Evolutionary conservation across 2,888 invertebrate species (phyloP).

Genomic region (Nineta flava): DNA sequence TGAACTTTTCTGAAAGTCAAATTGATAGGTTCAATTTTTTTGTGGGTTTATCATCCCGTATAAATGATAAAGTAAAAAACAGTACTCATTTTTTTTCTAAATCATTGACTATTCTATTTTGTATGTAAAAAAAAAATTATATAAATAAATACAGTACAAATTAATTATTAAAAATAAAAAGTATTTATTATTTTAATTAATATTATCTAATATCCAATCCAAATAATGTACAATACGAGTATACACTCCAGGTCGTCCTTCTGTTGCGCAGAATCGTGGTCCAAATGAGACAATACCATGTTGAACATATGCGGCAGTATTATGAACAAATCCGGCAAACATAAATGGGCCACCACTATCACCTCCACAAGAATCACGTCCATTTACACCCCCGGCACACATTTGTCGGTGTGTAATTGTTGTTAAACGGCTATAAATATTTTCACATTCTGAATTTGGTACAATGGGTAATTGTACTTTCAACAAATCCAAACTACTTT

Average conservation of each 20-base stretch:
- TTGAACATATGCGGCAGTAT: conserved; percentile 34
- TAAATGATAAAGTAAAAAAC: no score
- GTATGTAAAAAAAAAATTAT: no score
- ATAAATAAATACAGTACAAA: no score
- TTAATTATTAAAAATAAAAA: no score
- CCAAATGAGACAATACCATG: conserved; percentile 38
- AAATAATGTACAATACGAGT: conserved; percentile 44
- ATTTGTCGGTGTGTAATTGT: conserved; percentile 27
- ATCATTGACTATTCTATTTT: no score
- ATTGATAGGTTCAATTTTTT: no score
- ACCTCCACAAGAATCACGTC: conserved; percentile 46
- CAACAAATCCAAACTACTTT: conserved; percentile 18
- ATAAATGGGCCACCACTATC: conserved; percentile 54
- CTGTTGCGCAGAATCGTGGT: conserved; percentile 25
- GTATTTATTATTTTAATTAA: conserved; percentile 16
- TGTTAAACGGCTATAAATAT: conserved; percentile 17
- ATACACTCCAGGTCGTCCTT: conserved; percentile 54
- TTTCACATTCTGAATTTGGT: conserved; percentile 20
- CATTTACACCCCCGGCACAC: conserved; percentile 45
- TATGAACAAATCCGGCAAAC: conserved; percentile 24
- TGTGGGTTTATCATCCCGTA: no score
- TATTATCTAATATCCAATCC: conserved; percentile 45
- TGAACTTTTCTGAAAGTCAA: no score
- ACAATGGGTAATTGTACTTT: conserved; percentile 28
- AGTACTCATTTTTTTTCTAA: no score